These are phyloP conservation scores for Lates japonicus DNA, from an alignment of 2,797 vertebrate species.

Conservation along the genomic window DNA sequence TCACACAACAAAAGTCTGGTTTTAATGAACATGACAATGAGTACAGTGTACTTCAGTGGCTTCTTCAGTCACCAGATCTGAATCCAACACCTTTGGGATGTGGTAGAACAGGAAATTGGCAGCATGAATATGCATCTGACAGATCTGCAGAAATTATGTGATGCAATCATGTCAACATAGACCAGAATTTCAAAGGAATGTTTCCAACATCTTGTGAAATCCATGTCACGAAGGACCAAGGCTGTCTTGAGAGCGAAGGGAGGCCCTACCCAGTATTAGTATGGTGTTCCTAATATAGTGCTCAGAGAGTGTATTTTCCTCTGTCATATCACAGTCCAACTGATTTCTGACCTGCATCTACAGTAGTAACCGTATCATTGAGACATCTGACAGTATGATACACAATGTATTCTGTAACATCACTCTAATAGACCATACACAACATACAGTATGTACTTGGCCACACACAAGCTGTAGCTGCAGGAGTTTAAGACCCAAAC, in stretches of 20 bases:
- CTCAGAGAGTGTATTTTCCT: background rate
- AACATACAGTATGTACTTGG: background rate
- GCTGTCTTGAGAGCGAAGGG: background rate
- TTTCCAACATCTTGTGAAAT: background rate
- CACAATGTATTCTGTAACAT: background rate
- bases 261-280: background rate
- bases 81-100: too few relatives aligned
- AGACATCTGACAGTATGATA: background rate
- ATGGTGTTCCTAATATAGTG: background rate
- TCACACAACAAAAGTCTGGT: background rate
- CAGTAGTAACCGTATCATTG: background rate
- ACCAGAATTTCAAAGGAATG: background rate
- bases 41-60: background rate
- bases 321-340: background rate
- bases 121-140: background rate
- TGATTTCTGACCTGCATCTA: background rate
- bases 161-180: background rate
- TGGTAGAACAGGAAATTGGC: too few relatives aligned
- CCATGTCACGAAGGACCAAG: background rate
- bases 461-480: conserved; percentile 20
- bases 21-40: too few relatives aligned
- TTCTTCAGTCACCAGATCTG: background rate
- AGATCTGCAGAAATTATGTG: background rate
- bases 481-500: conserved; percentile 32
- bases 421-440: background rate